Evolutionary conservation across 2,888 invertebrate species (phyloP).

Genomic region (Pristionchus maxplancki): DNA sequence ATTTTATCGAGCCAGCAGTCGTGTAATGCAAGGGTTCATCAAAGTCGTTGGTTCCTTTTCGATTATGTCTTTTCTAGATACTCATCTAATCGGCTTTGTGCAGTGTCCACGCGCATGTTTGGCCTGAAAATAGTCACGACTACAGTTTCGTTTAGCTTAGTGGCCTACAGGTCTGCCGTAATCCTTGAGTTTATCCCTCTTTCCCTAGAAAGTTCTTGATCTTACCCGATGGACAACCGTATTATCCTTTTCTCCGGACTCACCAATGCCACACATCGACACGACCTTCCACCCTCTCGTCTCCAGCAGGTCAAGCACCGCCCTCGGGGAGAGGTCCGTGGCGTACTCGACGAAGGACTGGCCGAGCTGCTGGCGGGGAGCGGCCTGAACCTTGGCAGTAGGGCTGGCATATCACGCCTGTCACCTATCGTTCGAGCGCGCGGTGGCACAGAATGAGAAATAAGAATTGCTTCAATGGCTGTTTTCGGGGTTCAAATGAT

Average conservation of each 20-base stretch:
- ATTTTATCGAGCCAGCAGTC: not conserved
- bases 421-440: too few relatives aligned
- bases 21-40: not conserved
- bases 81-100: conserved; percentile 65
- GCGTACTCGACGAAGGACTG: conserved; percentile 64
- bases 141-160: not conserved
- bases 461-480: too few relatives aligned
- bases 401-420: too few relatives aligned
- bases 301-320: conserved; percentile 79
- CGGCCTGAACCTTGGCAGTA: too few relatives aligned
- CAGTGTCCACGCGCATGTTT: conserved; percentile 80
- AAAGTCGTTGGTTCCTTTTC: not conserved
- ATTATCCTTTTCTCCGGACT: not conserved
- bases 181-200: not conserved
- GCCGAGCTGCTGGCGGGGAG: conserved; percentile 23
- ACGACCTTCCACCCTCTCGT: conserved; percentile 78
- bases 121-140: conserved; percentile 69
- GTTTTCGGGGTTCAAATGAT: too few relatives aligned
- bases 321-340: conserved; percentile 77
- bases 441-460: too few relatives aligned
- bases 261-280: conserved; percentile 78
- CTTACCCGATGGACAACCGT: not conserved
- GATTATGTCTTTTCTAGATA: not conserved
- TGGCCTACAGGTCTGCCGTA: not conserved
- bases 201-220: not conserved